Evolutionary conservation across 2,888 invertebrate species (phyloP).

Genomic region (Chesias legatella): DNA sequence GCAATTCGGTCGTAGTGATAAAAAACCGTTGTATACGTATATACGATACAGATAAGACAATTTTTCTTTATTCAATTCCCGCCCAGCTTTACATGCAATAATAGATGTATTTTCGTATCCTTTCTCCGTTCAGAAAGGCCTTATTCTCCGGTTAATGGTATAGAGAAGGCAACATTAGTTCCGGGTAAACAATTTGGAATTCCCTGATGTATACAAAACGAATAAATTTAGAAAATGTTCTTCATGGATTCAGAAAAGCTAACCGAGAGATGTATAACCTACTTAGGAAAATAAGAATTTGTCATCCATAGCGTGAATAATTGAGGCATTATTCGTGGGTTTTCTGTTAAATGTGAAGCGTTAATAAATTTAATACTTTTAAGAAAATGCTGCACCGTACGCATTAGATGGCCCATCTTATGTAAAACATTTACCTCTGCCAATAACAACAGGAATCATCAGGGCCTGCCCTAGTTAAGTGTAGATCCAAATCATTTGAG

Average conservation of each 20-base stretch:
- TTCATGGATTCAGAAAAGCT: constrained; percentile 18
- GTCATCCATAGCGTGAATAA: constrained; percentile 10
- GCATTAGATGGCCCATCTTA: no score
- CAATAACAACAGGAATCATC: no score
- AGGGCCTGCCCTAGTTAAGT: no score
- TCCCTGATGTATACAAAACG: constrained; percentile 29
- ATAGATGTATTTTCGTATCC: constrained; percentile 31
- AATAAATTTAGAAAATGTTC: constrained; percentile 33
- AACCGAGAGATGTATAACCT: constrained; percentile 20
- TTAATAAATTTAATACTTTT: no score
- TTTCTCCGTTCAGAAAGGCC: constrained; percentile 36
- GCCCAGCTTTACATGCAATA: constrained; percentile 19
- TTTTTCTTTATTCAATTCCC: constrained; percentile 11
- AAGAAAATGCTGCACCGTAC: no score
- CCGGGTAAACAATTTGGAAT: constrained; percentile 43
- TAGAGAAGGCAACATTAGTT: constrained; percentile 45
- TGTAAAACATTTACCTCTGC: no score
- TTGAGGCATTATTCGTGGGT: not conserved
- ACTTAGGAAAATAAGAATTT: constrained; percentile 22
- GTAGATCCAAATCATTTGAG: no score
- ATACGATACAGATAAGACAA: constrained; percentile 6
- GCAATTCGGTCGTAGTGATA: not conserved
- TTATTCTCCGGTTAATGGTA: constrained; percentile 40
- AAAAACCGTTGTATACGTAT: constrained; percentile 1
- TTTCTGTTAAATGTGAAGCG: no score